Base-by-base conservation (phyloP, 53 echinoderm and acorn worm species). In the Holothuria scabra region DNA sequence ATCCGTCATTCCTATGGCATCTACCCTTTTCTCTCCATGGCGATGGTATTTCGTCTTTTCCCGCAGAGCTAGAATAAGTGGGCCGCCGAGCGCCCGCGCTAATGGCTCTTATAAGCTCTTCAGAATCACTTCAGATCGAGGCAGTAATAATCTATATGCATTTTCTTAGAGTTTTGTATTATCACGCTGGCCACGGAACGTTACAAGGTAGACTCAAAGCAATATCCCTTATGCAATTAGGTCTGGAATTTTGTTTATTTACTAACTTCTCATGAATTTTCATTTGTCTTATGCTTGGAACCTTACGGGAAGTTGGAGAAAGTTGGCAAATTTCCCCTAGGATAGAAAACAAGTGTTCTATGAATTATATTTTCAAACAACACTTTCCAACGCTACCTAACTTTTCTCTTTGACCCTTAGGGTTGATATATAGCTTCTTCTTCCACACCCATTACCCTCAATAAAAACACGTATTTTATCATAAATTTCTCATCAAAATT, bases 61-160 rank as follows among this genome's bases (percentile, higher is more conserved):
- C 69, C 69, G 69, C 69, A 69, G 69, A 69, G 35, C 69, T 69
- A 37, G 35, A 29, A 44, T 69, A 69, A 69, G 69, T 69, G 69
- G 69, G 69, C 69, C 69, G 69, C 69, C 69, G 69, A 69, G 69
- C 69, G 69, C 69, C 69, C 69, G 69, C 69, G 69, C 69, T 69
- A 69, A 69, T 69, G 69, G 69, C 69, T 69, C 69, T 69, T 35
- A 23, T 69, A 69, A 9, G 44, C 69, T 23, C 69, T 69, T 69
- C 37, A 69, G 44, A 69, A 41, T 69, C 69, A 69, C 69, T 69
- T 69, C 69, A 69, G 37, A 69, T 69, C 1, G 35, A 69, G 69
- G 69, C 69, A 69, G 69, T 69, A 69, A 69, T 69, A 69, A 69
- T 69, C 69, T 69, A 29, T 69, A 69, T 69, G 69, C 69, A 69